phyloP scores from a whole-genome alignment of 2,797 vertebrate genomes.

The Etheostoma perlongum region DNA sequence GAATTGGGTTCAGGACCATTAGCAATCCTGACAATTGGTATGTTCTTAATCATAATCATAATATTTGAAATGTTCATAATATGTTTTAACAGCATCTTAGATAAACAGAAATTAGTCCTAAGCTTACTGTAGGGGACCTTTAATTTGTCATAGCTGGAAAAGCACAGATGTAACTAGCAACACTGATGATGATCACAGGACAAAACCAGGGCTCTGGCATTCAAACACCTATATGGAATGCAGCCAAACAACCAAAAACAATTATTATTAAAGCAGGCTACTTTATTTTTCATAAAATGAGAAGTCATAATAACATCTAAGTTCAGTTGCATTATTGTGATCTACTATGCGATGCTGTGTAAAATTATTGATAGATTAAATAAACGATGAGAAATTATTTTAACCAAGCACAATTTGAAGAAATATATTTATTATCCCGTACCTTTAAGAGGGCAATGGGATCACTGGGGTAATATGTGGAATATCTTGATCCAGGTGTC shows the following conservation, averaged over 20 bases:
- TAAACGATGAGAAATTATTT: not conserved
- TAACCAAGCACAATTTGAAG: not conserved
- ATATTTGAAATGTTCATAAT: not conserved
- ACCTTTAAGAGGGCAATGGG: not conserved
- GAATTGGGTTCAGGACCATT: not conserved
- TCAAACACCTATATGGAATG: not conserved
- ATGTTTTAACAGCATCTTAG: not conserved
- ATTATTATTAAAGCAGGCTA: not conserved
- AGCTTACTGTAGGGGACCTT: not conserved
- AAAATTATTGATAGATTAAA: not conserved
- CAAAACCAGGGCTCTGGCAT: not conserved
- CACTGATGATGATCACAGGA: not conserved
- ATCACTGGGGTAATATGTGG: not conserved
- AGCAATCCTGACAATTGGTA: not conserved
- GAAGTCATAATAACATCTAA: not conserved
- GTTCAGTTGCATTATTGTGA: not conserved
- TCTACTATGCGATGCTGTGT: not conserved
- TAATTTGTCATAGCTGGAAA: not conserved
- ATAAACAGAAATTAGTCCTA: not conserved
- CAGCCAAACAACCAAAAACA: not conserved
- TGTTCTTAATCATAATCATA: not conserved
- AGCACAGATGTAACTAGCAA: not conserved
- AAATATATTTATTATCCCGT: not conserved
- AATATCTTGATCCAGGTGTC: not conserved
- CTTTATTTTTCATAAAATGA: not conserved